Base-by-base conservation (phyloP, 2,113 vertebrate species). In the Potamarius usumacintae region DNA sequence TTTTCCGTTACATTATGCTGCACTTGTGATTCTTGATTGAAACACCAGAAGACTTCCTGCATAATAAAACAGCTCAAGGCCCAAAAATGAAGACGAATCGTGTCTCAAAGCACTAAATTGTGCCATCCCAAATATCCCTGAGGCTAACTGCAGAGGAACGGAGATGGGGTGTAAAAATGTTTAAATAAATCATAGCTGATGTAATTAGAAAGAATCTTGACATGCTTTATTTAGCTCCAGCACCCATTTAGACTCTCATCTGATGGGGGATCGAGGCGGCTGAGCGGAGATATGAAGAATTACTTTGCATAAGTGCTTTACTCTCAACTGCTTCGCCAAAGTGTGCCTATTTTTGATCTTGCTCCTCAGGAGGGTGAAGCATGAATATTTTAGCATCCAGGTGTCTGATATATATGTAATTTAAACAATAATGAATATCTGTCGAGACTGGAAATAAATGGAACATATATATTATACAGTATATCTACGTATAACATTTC, bases 91-190 rank as follows among this genome's bases (percentile, higher is more conserved):
- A 89, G 92, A 84, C 85, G 93, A 91, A 94, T 92, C 89, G 89
- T 92, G 89, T 93, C 90, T 90, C 93, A 90, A 93, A 93, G 88
- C 92, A 91, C 87, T 88, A 93, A 89, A 88, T 55, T n/a, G 90
- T 83, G 89, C 93, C 93, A 92, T 92, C 89, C 94, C 94, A 93
- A 89, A 93, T 91, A 93, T 92, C 91, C 85, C 87, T 88, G 80
- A 79, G 94, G 89, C 91, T 92, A 89, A 94, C 90, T 93, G 93
- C 94, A 93, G 88, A 93, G 94, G 93, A 93, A 90, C 94, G 93
- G 92, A 96, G 94, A 91, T 92, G 93, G 30, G 93, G 71, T 89
- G 92, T 95, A 94, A 95, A 95, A 93, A 83, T 65, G 91, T 94
- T 95, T 92, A 90, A 91, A 82, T 90, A 93, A 92, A 94, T 92